These are phyloP conservation scores for Platycercus adscitus DNA, from an alignment of 2,113 vertebrate species.

Conservation along the genomic window DNA sequence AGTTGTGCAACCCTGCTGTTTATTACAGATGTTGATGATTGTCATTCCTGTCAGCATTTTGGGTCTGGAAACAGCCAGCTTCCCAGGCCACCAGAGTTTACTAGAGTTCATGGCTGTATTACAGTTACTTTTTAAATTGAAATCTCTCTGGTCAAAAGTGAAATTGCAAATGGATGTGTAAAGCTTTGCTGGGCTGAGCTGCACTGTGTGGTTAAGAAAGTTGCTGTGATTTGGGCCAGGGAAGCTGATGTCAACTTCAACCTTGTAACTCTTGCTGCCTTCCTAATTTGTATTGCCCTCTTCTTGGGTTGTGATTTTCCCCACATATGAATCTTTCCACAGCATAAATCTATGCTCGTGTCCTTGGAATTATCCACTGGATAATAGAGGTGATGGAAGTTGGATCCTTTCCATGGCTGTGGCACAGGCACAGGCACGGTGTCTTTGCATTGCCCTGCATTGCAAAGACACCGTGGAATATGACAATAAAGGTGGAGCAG, in stretches of 20 bases:
- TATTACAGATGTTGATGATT: not conserved
- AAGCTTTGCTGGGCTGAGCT: not conserved
- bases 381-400: not conserved
- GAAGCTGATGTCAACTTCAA: not conserved
- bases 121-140: not conserved
- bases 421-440: too few species aligned
- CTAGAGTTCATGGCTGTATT: not conserved
- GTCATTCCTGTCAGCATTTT: not conserved
- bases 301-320: not conserved
- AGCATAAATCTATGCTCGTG: not conserved
- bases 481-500: not conserved
- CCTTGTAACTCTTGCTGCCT: not conserved
- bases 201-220: fast-evolving
- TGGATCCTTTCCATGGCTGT: not conserved
- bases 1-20: not conserved
- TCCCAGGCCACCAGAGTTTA: fast-evolving
- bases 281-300: not conserved
- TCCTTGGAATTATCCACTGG: not conserved
- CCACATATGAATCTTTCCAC: not conserved
- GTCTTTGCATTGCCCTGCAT: not conserved
- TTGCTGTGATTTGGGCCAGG: not conserved
- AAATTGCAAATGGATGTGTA: not conserved
- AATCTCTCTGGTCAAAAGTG: fast-evolving
- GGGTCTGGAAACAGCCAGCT: not conserved
- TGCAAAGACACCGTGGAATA: fast-evolving